Percentiles rank a stretch among this genome's conserved stretches.
These are phyloP conservation scores for Anhinga rufa DNA, from an alignment of 2,113 vertebrate genomes.

Conservation along the genomic window DNA sequence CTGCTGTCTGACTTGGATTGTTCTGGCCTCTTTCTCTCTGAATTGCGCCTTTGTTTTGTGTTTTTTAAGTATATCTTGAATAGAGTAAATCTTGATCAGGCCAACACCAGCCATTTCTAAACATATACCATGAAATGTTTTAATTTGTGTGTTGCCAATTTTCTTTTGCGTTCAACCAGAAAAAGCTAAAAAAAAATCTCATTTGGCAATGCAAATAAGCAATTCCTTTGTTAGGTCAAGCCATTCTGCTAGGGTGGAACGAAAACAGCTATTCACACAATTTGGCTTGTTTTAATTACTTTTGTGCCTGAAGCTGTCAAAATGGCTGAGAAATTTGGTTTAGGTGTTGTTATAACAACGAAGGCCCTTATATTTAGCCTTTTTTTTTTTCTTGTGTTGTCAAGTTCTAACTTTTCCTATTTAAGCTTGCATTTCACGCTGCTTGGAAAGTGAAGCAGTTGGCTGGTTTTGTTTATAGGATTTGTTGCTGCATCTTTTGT, in stretches of 20 bases:
- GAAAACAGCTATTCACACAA: not conserved
- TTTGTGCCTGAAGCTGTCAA: conserved; percentile 11
- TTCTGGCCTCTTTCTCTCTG: not conserved
- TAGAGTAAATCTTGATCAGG: not conserved
- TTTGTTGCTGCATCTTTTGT: not conserved
- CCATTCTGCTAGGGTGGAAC: not conserved
- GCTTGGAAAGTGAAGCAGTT: not conserved
- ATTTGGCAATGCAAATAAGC: not conserved
- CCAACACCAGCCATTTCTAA: not conserved
- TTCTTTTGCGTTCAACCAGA: not conserved
- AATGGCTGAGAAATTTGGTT: not conserved
- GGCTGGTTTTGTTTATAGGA: not conserved
- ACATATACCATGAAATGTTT: not conserved
- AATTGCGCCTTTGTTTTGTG: conserved; percentile 32
- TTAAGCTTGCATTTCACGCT: not conserved
- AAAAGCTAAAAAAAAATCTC: not conserved
- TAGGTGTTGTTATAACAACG: conserved; percentile 8
- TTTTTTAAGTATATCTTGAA: not conserved
- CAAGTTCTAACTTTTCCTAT: not conserved
- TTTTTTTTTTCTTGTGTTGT: not conserved
- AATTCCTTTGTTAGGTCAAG: not conserved
- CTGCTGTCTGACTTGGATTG: not conserved
- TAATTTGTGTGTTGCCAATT: not conserved
- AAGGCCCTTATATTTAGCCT: not conserved
- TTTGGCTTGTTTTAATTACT: conserved; percentile 38